These are phyloP conservation scores for Andricus curvator DNA, from an alignment of 2,888 invertebrate genomes.

Conservation along the genomic window DNA sequence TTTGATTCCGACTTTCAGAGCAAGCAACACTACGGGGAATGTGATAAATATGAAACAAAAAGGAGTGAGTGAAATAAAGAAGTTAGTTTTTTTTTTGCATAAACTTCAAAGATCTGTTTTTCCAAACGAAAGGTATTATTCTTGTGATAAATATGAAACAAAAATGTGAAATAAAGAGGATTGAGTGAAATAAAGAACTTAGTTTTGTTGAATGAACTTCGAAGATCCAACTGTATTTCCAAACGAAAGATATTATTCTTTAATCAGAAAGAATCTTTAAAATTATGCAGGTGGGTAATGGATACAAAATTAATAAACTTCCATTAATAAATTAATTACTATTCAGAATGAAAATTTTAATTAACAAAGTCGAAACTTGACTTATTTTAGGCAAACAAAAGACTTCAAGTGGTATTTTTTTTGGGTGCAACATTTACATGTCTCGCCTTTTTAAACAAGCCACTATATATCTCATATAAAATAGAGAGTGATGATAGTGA, in stretches of 20 bases:
- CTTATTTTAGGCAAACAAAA: conserved; percentile 25
- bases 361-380: neutral
- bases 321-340: too few species aligned
- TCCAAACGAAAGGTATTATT: neutral
- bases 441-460: conserved; percentile 49
- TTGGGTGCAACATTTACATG: conserved; percentile 48
- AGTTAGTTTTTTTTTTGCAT: neutral
- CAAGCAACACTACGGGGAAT: neutral
- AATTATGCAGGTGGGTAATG: neutral
- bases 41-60: conserved; percentile 2
- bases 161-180: conserved; percentile 20
- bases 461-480: conserved; percentile 35
- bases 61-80: neutral
- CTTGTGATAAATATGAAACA: too few species aligned
- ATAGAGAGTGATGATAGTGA: conserved; percentile 20
- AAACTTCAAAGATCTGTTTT: neutral
- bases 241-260: neutral
- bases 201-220: neutral
- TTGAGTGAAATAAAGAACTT: neutral
- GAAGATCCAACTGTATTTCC: neutral
- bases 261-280: neutral
- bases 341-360: neutral
- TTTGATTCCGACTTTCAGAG: conserved; percentile 14
- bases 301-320: neutral
- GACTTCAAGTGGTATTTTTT: conserved; percentile 40